Percentiles rank a stretch among this genome's conserved stretches.
Evolutionary conservation across 2,888 invertebrate species (phyloP).

Genomic region (Leptarthrus brevirostris): DNA sequence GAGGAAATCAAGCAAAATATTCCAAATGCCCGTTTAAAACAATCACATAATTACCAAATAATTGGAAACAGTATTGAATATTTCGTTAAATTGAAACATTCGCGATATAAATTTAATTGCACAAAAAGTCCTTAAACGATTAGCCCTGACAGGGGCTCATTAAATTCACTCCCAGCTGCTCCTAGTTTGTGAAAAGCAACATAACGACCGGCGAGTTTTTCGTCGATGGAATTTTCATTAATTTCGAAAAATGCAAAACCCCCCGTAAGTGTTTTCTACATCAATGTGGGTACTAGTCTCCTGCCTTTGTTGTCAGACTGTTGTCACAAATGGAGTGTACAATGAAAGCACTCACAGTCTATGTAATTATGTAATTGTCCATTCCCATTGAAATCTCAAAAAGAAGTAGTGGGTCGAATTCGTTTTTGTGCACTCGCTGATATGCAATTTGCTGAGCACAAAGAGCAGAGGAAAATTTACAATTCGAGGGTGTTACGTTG

Average conservation of each 20-base stretch:
- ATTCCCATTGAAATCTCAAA: not conserved
- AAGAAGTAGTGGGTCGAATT: not conserved
- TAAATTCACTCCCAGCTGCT: not conserved
- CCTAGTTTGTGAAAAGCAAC: conserved; percentile 11
- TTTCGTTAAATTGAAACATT: too few species aligned
- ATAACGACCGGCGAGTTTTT: not conserved
- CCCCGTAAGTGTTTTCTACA: not conserved
- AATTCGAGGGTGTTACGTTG: conserved; percentile 14
- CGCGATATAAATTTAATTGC: too few species aligned
- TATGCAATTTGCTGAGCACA: conserved; percentile 13
- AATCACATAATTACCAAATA: too few species aligned
- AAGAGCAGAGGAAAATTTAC: conserved; percentile 21
- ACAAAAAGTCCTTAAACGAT: not conserved
- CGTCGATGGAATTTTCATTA: conserved; percentile 10
- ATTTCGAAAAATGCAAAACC: not conserved
- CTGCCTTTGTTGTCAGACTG: conserved; percentile 16
- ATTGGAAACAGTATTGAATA: too few species aligned
- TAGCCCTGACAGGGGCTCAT: not conserved
- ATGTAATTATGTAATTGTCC: conserved; percentile 31
- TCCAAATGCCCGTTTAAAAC: too few species aligned
- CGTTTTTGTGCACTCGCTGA: conserved; percentile 25
- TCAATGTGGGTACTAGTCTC: not conserved
- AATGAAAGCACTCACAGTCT: too few species aligned
- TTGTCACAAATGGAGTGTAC: not conserved
- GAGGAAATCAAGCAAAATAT: too few species aligned